These are phyloP conservation scores for Apostichopus parvimensis DNA, from an alignment of 35 echinoderm and acorn worm species.

Conservation along the genomic window DNA sequence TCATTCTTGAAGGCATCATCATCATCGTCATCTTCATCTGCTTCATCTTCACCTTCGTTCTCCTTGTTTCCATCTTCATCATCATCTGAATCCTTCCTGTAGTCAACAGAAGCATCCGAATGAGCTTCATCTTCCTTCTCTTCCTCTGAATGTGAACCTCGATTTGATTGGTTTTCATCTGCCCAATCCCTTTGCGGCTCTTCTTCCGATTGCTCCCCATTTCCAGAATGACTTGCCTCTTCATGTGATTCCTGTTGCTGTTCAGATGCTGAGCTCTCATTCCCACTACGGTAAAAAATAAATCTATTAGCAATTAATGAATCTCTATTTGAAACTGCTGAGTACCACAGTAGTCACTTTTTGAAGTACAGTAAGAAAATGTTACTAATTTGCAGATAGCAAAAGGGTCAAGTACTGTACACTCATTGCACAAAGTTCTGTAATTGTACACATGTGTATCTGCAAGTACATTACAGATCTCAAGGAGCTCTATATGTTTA, in stretches of 20 bases:
- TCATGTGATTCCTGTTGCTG: slow-evolving; percentile 35
- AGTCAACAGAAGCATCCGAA: slow-evolving; percentile 46
- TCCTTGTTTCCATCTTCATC: slow-evolving; percentile 40
- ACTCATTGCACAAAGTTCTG: too few species aligned
- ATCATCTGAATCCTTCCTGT: slow-evolving; percentile 43
- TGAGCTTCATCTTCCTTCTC: slow-evolving; percentile 38
- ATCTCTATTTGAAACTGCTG: too few species aligned
- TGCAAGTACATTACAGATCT: too few species aligned
- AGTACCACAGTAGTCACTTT: neutral
- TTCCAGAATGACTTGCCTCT: slow-evolving; percentile 41
- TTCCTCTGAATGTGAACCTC: slow-evolving; percentile 30
- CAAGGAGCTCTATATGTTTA: too few species aligned
- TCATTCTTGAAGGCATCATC: slow-evolving; percentile 7
- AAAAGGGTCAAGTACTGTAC: too few species aligned
- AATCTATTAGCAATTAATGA: too few species aligned
- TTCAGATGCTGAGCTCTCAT: slow-evolving; percentile 12
- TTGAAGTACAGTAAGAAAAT: too few species aligned
- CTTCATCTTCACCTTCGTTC: slow-evolving; percentile 32
- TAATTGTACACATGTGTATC: too few species aligned
- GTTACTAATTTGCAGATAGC: too few species aligned
- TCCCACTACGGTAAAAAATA: neutral
- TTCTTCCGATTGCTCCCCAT: slow-evolving; percentile 9
- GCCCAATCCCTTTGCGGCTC: neutral
- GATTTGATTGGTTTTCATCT: slow-evolving; percentile 24
- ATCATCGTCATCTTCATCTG: slow-evolving; percentile 31